Conservation (phyloP, 37 sponge, comb jelly and placozoan species). For the Hexactinellida sp. region DNA sequence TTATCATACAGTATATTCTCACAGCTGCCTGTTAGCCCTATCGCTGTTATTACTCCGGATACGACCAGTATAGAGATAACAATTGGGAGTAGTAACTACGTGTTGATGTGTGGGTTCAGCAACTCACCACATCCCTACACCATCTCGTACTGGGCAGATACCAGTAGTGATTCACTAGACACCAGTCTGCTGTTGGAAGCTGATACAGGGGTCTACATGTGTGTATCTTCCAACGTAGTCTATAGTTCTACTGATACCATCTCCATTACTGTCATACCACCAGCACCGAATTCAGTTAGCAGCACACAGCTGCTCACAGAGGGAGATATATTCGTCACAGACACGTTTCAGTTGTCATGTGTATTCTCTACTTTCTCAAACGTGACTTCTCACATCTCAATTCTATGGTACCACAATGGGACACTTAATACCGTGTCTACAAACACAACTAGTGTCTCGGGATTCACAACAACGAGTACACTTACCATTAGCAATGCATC, state of each 20-base stretch:
- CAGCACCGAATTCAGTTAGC: background rate
- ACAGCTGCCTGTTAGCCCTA: background rate
- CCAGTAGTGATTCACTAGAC: background rate
- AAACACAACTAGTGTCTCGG: background rate
- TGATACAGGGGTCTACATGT: background rate
- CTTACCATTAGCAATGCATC: background rate
- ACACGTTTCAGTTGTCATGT: background rate
- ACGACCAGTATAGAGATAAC: background rate
- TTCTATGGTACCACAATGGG: background rate
- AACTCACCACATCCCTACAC: background rate
- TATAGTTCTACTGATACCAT: background rate
- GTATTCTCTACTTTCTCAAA: background rate
- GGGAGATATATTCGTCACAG: slow-evolving; percentile 7
- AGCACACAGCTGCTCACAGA: background rate
- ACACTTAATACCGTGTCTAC: background rate
- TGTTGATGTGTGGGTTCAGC: background rate
- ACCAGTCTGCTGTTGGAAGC: background rate
- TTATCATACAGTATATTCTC: background rate
- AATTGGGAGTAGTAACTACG: background rate
- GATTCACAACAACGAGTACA: background rate
- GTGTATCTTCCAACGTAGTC: background rate
- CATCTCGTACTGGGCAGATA: background rate
- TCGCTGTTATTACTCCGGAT: background rate
- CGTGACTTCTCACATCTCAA: background rate
- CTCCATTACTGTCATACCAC: background rate